These are phyloP conservation scores for Magallana angulata DNA, from an alignment of 1,140 invertebrate genomes.

Conservation along the genomic window DNA sequence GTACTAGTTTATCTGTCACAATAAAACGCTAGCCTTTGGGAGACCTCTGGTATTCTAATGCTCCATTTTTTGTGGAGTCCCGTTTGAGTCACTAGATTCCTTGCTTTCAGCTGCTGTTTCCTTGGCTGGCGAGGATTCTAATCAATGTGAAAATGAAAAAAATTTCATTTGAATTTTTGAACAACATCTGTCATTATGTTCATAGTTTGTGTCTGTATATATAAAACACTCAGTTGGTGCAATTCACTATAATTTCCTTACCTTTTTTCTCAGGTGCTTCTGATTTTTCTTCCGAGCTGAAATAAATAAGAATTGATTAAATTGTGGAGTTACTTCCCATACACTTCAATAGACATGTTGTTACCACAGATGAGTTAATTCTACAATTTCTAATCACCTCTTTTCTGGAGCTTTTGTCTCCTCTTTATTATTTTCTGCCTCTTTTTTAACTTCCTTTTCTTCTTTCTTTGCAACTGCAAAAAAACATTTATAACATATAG, in stretches of 20 bases:
- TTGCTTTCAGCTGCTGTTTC: conserved; percentile 42
- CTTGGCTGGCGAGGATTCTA: conserved; percentile 27
- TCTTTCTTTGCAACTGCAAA: conserved; percentile 65
- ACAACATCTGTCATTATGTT: neutral
- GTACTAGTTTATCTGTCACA: neutral
- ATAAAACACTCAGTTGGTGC: neutral
- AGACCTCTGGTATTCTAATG: conserved; percentile 4
- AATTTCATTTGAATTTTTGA: neutral
- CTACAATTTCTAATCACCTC: conserved; percentile 43
- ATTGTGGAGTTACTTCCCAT: neutral
- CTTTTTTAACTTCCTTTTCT: conserved; percentile 73
- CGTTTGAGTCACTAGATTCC: conserved; percentile 25
- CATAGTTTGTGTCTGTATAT: neutral
- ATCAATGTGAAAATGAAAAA: neutral
- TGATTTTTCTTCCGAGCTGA: conserved; percentile 63
- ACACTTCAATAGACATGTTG: too few species aligned
- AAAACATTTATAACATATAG: neutral
- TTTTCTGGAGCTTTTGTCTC: conserved; percentile 60
- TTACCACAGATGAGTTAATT: too few species aligned
- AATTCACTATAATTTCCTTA: conserved; percentile 27
- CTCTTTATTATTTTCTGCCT: conserved; percentile 62
- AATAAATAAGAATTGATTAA: neutral
- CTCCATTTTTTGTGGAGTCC: conserved; percentile 44
- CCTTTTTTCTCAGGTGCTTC: conserved; percentile 65
- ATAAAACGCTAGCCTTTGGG: neutral